Conservation (phyloP, 30 jellyfish, hydroid and myxozoan species). For the Catostylus mosaicus region DNA sequence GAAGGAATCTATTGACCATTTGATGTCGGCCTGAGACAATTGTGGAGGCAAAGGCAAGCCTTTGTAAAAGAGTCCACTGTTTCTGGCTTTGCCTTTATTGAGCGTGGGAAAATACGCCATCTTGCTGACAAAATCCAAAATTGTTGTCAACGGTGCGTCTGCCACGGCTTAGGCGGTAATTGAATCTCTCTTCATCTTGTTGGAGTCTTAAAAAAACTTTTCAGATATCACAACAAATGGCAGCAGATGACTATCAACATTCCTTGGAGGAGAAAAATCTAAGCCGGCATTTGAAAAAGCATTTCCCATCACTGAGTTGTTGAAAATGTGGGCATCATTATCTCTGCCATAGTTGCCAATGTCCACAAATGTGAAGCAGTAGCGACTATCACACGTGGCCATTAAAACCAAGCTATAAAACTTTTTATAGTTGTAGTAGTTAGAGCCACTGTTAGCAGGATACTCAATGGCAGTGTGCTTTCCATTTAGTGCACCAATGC, state of each 20-base stretch:
- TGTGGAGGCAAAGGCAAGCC: slow-evolving; percentile 57
- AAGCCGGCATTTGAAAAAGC: not conserved
- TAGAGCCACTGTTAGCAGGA: not conserved
- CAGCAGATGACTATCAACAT: not conserved
- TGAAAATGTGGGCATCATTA: slow-evolving; percentile 41
- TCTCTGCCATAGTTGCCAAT: slow-evolving; percentile 51
- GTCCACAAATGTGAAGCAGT: slow-evolving; percentile 37
- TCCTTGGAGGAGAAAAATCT: not conserved
- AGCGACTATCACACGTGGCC: slow-evolving; percentile 62
- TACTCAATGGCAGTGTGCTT: not conserved
- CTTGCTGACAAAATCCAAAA: slow-evolving; percentile 16
- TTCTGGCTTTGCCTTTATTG: slow-evolving; percentile 27
- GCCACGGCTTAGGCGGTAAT: slow-evolving; percentile 37
- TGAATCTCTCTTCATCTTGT: slow-evolving; percentile 27
- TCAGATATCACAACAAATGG: not conserved
- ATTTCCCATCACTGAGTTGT: slow-evolving; percentile 34
- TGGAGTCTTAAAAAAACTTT: not conserved
- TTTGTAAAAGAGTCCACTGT: not conserved
- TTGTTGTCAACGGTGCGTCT: slow-evolving; percentile 21
- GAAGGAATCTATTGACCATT: slow-evolving; percentile 50
- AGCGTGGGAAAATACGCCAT: slow-evolving; percentile 32
- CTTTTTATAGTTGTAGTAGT: slow-evolving; percentile 38
- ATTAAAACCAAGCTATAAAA: slow-evolving; percentile 39
- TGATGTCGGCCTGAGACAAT: slow-evolving; percentile 56
- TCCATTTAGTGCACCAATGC: not conserved